Conservation (phyloP, 2,113 vertebrate genomes). For the Periophthalmodon schlosseri region DNA sequence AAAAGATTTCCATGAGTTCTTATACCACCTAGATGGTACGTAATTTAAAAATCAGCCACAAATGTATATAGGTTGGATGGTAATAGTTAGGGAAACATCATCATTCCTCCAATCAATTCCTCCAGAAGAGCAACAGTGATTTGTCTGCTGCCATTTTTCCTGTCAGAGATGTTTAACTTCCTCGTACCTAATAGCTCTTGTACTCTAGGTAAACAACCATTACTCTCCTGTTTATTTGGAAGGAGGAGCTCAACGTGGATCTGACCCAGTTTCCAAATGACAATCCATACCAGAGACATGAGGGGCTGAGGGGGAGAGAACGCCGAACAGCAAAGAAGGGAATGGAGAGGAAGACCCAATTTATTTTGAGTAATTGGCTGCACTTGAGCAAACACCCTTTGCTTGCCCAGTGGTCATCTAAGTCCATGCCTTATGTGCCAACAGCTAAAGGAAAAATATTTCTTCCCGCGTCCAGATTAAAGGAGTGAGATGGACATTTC, state of each 20-base stretch:
- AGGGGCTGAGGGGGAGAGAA: slow-evolving; percentile 36
- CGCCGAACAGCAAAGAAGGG: slow-evolving; percentile 44
- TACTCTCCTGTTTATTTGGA: slow-evolving; percentile 78
- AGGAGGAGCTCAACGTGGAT: slow-evolving; percentile 61
- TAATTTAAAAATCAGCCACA: slow-evolving; percentile 42
- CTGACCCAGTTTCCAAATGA: slow-evolving; percentile 67
- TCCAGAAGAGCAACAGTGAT: slow-evolving; percentile 72
- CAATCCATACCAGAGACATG: slow-evolving; percentile 63
- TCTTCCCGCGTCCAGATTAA: slow-evolving; percentile 46
- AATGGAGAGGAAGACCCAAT: slow-evolving; percentile 75
- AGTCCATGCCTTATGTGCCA: slow-evolving; percentile 42
- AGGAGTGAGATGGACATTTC: slow-evolving; percentile 35
- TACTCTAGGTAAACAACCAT: slow-evolving; percentile 77
- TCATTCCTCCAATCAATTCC: slow-evolving; percentile 69
- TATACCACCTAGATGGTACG: slow-evolving; percentile 59
- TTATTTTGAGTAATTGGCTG: slow-evolving; percentile 83
- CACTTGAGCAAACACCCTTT: slow-evolving; percentile 80
- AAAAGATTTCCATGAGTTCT: slow-evolving; percentile 54
- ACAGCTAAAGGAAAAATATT: slow-evolving; percentile 43
- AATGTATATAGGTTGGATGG: slow-evolving; percentile 58
- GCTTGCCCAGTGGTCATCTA: slow-evolving; percentile 67
- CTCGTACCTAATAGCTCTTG: slow-evolving; percentile 69
- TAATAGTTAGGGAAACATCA: slow-evolving; percentile 71
- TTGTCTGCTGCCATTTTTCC: slow-evolving; percentile 76
- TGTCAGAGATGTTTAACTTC: slow-evolving; percentile 81